Base-by-base conservation (phyloP, 92 coral and sea anemone genomes). In the Zoanthus solanderi region DNA sequence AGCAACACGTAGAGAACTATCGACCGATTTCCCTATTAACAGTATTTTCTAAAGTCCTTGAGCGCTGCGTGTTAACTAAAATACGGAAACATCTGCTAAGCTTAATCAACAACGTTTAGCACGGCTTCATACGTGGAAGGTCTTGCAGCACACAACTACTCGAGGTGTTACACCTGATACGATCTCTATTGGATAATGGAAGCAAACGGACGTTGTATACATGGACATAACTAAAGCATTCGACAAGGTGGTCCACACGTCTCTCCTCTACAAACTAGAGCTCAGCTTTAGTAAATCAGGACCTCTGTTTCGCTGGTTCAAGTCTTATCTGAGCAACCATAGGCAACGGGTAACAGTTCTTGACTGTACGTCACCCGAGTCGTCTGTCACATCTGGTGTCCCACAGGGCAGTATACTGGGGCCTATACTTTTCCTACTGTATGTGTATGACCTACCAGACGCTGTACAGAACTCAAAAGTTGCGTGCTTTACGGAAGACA, bases 191-290 rank as follows among this genome's bases (percentile, higher is more conserved):
- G 58, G 86, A 77, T 44, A 23, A 48, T 29, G 77, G 32, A 87
- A 87, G 58, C 90, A 87, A 78, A 87, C 90, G 4, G 90, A 87
- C 71, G 78, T 87, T 15, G 60, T 78, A 14, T 78, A 56, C 17
- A 46, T 87, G 84, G 85, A 78, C 90, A 78, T 69, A 85, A 78
- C 84, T n/a, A 87, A 77, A 74, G 90, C 85, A 3, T 78, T 87
- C 16, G 90, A 78, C 29, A 87, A 78, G 86, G 90, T 78, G 28
- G 54, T n/a, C 18, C 86, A 78, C 37, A 77, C 90, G 14, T 45
- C 75, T 8, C 71, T 86, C 7, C 12, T 86, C 8, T 31, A 50
- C 84, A 86, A 86, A 46, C 61, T 86, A 31, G 18, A 32, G 61
- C 71, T 30, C 32, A 66, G 37, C 69, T 65, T 65, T 65, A 56